A percentile compares a stretch with the other conserved stretches of the same genome.
These are phyloP conservation scores for Novumbra hubbsi DNA, from an alignment of 2,797 vertebrate species.

Conservation along the genomic window DNA sequence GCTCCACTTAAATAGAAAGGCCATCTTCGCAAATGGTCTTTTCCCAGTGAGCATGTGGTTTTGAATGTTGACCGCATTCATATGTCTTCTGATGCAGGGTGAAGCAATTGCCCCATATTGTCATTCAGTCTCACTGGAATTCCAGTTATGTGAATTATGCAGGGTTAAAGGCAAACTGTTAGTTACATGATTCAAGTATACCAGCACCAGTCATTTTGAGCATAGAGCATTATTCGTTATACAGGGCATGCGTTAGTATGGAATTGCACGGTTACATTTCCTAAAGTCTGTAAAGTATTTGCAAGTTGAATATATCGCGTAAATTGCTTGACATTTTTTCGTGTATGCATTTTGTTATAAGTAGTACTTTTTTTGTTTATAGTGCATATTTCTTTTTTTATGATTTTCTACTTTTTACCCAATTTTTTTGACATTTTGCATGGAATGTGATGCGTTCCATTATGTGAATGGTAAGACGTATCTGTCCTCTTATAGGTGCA, in stretches of 20 bases:
- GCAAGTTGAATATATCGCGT: neutral
- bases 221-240: neutral
- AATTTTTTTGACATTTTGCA: slow-evolving; percentile 69
- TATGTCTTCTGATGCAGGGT: neutral
- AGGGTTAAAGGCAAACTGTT: neutral
- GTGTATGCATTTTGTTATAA: slow-evolving; percentile 42
- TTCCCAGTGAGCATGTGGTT: slow-evolving; percentile 3
- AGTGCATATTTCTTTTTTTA: slow-evolving; percentile 15
- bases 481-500: slow-evolving; percentile 81
- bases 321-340: slow-evolving; percentile 7
- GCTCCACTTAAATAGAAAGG: neutral
- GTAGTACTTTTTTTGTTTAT: slow-evolving; percentile 31
- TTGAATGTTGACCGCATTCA: slow-evolving; percentile 6
- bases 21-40: neutral
- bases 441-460: slow-evolving; percentile 72
- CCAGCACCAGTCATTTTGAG: neutral
- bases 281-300: neutral
- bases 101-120: neutral
- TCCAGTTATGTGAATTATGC: neutral
- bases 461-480: slow-evolving; percentile 78
- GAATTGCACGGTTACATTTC: neutral
- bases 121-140: neutral
- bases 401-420: slow-evolving; percentile 19
- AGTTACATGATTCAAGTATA: neutral
- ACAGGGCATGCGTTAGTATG: neutral